These are phyloP conservation scores for Neodiprion pinetum DNA, from an alignment of 1,140 invertebrate species.

Conservation along the genomic window DNA sequence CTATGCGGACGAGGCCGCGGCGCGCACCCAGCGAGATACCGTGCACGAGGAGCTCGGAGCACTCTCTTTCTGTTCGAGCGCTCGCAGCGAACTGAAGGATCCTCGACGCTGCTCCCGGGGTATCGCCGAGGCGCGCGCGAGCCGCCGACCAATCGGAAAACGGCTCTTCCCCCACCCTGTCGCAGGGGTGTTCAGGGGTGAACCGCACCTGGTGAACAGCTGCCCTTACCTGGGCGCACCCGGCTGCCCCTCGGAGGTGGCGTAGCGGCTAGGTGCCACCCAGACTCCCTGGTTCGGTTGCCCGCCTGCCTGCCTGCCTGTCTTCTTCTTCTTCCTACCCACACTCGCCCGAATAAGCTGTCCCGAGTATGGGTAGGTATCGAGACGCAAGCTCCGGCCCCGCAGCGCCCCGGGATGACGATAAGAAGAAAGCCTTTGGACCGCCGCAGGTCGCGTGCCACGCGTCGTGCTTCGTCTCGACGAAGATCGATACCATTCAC, in stretches of 20 bases:
- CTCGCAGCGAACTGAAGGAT: constrained; percentile 53
- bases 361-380: too few species aligned
- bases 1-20: not conserved
- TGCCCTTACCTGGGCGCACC: constrained; percentile 55
- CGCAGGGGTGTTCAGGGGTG: constrained; percentile 1
- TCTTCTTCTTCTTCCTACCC: not conserved
- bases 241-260: constrained; percentile 35
- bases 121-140: constrained; percentile 54
- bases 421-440: too few species aligned
- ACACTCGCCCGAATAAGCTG: too few species aligned
- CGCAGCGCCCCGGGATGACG: too few species aligned
- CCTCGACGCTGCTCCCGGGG: constrained; percentile 35
- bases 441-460: not conserved
- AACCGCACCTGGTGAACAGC: constrained; percentile 55
- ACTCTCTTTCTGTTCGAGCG: constrained; percentile 31
- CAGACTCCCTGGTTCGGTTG: constrained; percentile 9
- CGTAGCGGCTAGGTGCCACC: constrained; percentile 21
- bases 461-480: not conserved
- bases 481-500: not conserved
- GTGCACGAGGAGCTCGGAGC: constrained; percentile 27
- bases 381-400: too few species aligned
- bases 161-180: not conserved
- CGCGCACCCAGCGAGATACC: not conserved
- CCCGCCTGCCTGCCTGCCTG: constrained; percentile 15
- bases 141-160: constrained; percentile 49